phyloP scores from a whole-genome alignment of 2,113 vertebrate species.

The Paradoxurus hermaphroditus region DNA sequence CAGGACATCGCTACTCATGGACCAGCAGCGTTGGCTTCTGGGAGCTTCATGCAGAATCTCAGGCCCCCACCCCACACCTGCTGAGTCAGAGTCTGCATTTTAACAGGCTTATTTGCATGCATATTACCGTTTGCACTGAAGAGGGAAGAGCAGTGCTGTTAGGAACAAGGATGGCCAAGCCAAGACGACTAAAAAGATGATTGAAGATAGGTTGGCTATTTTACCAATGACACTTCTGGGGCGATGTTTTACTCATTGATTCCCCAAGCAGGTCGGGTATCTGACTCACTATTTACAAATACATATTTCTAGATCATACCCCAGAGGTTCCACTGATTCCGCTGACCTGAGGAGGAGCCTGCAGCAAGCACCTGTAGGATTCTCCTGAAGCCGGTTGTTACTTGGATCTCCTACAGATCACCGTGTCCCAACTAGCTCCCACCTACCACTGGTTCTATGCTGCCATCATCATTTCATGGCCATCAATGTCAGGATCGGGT shows the following conservation, averaged over 20 bases:
- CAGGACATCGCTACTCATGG: neutral
- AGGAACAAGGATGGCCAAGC: neutral
- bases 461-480: neutral
- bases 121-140: neutral
- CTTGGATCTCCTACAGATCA: neutral
- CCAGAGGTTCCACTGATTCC: neutral
- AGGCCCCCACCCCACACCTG: neutral
- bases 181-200: neutral
- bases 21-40: neutral
- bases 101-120: neutral
- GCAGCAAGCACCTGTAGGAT: neutral
- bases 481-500: neutral
- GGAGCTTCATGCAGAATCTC: neutral
- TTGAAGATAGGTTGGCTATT: neutral
- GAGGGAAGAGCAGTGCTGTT: neutral
- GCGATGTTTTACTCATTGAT: neutral
- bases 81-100: neutral
- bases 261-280: neutral
- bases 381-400: neutral
- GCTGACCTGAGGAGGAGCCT: neutral
- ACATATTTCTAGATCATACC: neutral
- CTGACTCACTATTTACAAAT: neutral
- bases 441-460: neutral
- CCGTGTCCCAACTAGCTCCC: neutral
- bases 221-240: neutral